Evolutionary conservation across 2,888 invertebrate genomes (phyloP).

Genomic region (Eurois occulta): DNA sequence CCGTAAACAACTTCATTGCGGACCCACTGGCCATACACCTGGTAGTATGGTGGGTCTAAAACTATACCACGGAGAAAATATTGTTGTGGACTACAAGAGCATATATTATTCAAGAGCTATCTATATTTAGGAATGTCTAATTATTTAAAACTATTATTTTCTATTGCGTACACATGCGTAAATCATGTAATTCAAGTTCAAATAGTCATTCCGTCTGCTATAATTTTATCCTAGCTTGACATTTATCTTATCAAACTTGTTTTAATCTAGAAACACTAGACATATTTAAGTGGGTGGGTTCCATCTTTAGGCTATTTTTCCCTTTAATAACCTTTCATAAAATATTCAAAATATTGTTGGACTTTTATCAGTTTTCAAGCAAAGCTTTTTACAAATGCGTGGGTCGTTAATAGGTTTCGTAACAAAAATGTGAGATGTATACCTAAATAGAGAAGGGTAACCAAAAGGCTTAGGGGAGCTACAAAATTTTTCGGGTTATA

Average conservation of each 20-base stretch:
- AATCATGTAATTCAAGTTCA: no score
- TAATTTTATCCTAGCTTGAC: not conserved
- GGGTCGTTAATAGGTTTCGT: not conserved
- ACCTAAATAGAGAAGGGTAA: not conserved
- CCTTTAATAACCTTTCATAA: not conserved
- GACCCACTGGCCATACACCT: no score
- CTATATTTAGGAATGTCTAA: no score
- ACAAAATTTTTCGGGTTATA: not conserved
- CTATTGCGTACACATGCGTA: no score
- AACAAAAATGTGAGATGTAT: not conserved
- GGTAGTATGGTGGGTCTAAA: no score
- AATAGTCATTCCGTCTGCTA: no score
- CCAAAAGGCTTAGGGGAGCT: not conserved
- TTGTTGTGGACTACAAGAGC: no score
- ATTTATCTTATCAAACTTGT: not conserved
- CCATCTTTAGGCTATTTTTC: not conserved
- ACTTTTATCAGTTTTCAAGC: not conserved
- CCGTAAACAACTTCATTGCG: no score
- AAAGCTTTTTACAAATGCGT: slow-evolving; percentile 8
- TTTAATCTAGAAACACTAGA: not conserved
- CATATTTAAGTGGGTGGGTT: not conserved
- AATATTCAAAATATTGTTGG: slow-evolving; percentile 1
- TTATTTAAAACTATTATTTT: no score
- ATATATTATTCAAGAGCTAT: no score
- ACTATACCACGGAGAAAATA: no score